Percentiles rank a stretch among this genome's conserved stretches.
phyloP scores from a whole-genome alignment of 2,113 vertebrate species.

The Cebidichthys violaceus region DNA sequence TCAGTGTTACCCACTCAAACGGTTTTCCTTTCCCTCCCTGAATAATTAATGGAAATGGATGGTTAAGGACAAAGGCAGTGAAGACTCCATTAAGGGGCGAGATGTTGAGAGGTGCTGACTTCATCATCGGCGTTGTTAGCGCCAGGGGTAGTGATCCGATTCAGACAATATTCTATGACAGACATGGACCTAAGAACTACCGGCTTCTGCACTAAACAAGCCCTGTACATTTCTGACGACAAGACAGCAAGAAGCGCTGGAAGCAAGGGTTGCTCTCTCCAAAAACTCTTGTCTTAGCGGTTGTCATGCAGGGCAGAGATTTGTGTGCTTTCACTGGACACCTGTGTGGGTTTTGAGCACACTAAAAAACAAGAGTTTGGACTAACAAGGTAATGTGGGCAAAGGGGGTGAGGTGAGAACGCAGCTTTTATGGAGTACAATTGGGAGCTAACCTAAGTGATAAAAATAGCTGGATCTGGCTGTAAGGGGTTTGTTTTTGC shows the following conservation, averaged over 20 bases:
- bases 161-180: constrained; percentile 30
- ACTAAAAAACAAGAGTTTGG: constrained; percentile 38
- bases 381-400: constrained; percentile 56
- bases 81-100: constrained; percentile 81
- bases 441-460: constrained; percentile 69
- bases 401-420: constrained; percentile 24
- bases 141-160: constrained; percentile 51
- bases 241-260: not conserved
- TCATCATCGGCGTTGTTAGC: constrained; percentile 77
- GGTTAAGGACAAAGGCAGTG: constrained; percentile 82
- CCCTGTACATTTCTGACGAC: constrained; percentile 9
- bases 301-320: constrained; percentile 17
- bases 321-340: constrained; percentile 52
- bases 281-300: constrained; percentile 7
- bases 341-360: constrained; percentile 49
- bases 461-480: constrained; percentile 73
- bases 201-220: constrained; percentile 13
- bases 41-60: constrained; percentile 83
- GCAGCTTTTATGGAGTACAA: constrained; percentile 67
- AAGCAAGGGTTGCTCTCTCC: not conserved
- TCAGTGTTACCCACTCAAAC: constrained; percentile 84
- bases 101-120: constrained; percentile 82
- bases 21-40: constrained; percentile 81
- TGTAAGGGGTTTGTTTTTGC: constrained; percentile 71
- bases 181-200: not conserved